A percentile compares a stretch with the other conserved stretches of the same genome.
These are phyloP conservation scores for Chelon auratus DNA, from an alignment of 2,797 vertebrate genomes.

Conservation along the genomic window DNA sequence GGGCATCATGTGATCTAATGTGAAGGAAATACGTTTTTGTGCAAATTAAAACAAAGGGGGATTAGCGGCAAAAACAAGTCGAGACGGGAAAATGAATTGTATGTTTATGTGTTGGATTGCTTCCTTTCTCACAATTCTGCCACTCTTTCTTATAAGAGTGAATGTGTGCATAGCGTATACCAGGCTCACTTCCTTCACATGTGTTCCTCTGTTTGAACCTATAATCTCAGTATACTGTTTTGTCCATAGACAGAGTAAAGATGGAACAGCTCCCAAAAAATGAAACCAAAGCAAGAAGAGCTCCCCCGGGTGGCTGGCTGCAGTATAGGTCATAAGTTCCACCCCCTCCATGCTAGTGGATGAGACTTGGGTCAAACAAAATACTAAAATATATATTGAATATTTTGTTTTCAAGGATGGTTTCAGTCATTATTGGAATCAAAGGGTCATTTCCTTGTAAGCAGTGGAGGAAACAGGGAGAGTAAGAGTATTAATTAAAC, in stretches of 20 bases:
- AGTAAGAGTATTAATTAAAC: too few species aligned
- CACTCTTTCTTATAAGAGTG: background rate
- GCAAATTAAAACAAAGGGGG: background rate
- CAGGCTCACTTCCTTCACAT: background rate
- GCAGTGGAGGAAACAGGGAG: too few species aligned
- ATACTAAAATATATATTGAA: too few species aligned
- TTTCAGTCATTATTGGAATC: too few species aligned
- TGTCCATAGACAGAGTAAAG: background rate
- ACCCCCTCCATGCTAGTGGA: too few species aligned
- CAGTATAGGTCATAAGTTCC: too few species aligned
- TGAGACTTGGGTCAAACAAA: too few species aligned
- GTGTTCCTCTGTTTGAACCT: slow-evolving; percentile 19
- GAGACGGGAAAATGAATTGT: background rate
- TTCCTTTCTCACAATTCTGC: background rate
- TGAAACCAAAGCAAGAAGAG: too few species aligned
- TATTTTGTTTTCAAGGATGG: too few species aligned
- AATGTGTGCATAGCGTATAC: background rate
- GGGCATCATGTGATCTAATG: slow-evolving; percentile 13
- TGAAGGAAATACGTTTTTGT: background rate
- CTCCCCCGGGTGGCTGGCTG: too few species aligned
- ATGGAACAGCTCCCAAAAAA: too few species aligned
- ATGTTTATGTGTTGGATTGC: background rate
- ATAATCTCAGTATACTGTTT: slow-evolving; percentile 22
- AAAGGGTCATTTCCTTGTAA: too few species aligned
- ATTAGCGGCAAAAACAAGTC: slow-evolving; percentile 16